These are phyloP conservation scores for Gymnocephalus cernua DNA, from an alignment of 2,113 vertebrate genomes.

Conservation along the genomic window DNA sequence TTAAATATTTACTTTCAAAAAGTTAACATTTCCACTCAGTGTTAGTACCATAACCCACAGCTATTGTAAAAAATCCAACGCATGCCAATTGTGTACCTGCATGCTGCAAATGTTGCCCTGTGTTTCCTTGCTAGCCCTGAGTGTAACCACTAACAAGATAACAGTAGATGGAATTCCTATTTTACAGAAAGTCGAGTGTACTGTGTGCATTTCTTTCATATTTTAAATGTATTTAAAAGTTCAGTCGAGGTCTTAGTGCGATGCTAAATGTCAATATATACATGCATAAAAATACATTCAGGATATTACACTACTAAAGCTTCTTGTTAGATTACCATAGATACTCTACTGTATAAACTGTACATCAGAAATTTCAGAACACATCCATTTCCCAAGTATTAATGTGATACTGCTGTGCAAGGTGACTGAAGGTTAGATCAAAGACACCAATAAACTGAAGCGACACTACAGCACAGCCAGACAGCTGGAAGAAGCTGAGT, in stretches of 20 bases:
- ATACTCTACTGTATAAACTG: not conserved
- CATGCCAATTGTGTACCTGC: not conserved
- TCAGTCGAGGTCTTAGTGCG: not conserved
- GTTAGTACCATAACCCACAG: not conserved
- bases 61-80: not conserved
- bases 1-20: not conserved
- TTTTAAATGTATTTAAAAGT: not conserved
- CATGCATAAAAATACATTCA: not conserved
- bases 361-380: not conserved
- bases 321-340: not conserved
- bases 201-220: not conserved
- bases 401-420: not conserved
- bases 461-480: conserved; percentile 6
- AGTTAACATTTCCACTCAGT: not conserved
- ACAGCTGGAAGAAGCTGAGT: conserved; percentile 27
- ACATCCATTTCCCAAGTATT: not conserved
- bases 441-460: conserved; percentile 21
- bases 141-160: not conserved
- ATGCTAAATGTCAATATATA: not conserved
- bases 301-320: not conserved
- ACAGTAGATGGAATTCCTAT: not conserved
- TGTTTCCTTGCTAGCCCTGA: not conserved
- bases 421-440: conserved; percentile 32
- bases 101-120: too few relatives aligned
- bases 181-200: not conserved